Evolutionary conservation across 2,888 invertebrate genomes (phyloP), one percentile per base, ranked within the genome.

Genomic region (Drosophila nigricruria): DNA sequence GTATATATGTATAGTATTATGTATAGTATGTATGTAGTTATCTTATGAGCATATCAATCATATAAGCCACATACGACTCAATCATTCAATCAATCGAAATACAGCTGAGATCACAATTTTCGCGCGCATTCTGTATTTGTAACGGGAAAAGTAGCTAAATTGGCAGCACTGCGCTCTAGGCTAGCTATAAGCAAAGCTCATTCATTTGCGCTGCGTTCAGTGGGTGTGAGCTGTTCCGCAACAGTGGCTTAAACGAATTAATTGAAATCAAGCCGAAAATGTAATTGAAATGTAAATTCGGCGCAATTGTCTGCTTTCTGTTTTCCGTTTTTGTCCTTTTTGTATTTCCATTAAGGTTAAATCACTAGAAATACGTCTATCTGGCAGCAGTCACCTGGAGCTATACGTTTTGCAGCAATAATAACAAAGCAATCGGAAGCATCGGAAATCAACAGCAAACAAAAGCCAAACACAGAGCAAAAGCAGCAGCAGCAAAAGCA

Each of bases 341-440:
- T 52, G 34, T 23, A 65, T 72, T 52, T 45, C 49, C 27, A 54
- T 64, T 30, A 54, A 50, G 40, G 54, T 66, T 49, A 36, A 59
- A 25, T 49, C 58, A 36, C 43, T 25, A 18, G 49, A 42, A 53
- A 25, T 43, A 56, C 27, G 16, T 45, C 60, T 65, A 32, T 54
- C 53, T 42, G 43, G 16, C 54, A 30, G 52, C 45, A 66, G 65
- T 70, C 69, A 76, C 76, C 76, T 76, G 77, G 30, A 76, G 76
- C 76, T 62, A 70, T 74, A 56, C 49, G 66, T 42, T 75, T 73
- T 61, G 40, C 53, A 66, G 77, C 76, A 82, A 82, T 80, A 82
- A 78, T 78, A 83, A 79, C 88, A 83, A 83, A 82, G 88, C 88
- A 88, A 83, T 83, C 83, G 88, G 83, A 83, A 88, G 86, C 73